These are phyloP conservation scores for Physocephala rufipes DNA, from an alignment of 2,888 invertebrate genomes.

Conservation along the genomic window DNA sequence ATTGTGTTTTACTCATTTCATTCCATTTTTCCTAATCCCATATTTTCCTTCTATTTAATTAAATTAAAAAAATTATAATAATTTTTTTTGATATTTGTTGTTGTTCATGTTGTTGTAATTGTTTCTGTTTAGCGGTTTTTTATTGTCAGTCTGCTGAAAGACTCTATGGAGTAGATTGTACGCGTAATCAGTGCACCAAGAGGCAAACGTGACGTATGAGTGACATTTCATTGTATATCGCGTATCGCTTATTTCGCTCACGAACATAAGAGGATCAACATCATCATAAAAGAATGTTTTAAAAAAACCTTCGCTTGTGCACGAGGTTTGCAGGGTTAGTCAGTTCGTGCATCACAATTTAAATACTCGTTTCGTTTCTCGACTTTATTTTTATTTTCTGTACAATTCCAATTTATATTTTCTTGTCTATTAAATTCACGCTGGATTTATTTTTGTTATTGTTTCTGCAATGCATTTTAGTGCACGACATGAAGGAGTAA, in stretches of 20 bases:
- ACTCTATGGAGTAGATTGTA: neutral
- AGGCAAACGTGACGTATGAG: constrained; percentile 43
- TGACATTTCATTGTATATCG: constrained; percentile 46
- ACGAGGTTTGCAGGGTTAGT: constrained; percentile 22
- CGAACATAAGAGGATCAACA: neutral
- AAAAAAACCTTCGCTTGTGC: constrained; percentile 3
- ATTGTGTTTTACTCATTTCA: too few relatives aligned
- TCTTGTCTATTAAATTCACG: constrained; percentile 8
- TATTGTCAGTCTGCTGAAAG: neutral
- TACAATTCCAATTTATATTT: constrained; percentile 12
- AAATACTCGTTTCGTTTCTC: neutral
- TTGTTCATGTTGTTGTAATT: too few relatives aligned
- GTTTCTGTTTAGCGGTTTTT: too few relatives aligned
- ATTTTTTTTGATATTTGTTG: neutral
- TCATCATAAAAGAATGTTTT: neutral
- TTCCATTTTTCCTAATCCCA: too few relatives aligned
- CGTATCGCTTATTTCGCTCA: neutral
- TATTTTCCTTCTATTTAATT: too few relatives aligned
- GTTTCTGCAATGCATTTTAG: neutral
- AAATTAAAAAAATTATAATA: neutral
- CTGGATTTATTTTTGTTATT: too few relatives aligned
- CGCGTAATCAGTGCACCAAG: too few relatives aligned
- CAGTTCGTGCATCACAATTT: constrained; percentile 21
- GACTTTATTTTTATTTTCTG: neutral
- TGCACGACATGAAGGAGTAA: neutral